Evolutionary conservation across 2,888 invertebrate genomes (phyloP).

Genomic region (Strigamia maritima): DNA sequence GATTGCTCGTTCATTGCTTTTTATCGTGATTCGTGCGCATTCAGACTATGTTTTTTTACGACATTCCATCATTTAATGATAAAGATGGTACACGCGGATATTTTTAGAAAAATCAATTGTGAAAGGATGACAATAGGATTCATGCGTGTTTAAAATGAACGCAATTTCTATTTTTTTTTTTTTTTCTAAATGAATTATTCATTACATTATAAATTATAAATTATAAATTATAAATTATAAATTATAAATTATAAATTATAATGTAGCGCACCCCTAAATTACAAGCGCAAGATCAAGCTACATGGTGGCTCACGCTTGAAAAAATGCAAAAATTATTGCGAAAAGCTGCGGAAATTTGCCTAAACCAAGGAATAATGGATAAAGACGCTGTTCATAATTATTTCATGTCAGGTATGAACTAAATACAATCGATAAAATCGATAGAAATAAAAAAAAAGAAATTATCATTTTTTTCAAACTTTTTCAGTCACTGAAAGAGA

Average conservation of each 20-base stretch:
- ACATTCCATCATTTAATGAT: not conserved
- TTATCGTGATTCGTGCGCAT: not conserved
- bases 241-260: not conserved
- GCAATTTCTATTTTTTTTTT: not conserved
- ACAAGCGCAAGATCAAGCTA: slow-evolving; percentile 92
- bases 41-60: not conserved
- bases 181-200: not conserved
- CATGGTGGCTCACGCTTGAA: slow-evolving; percentile 96
- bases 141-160: not conserved
- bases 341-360: slow-evolving; percentile 84
- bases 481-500: slow-evolving; percentile 94
- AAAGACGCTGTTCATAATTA: slow-evolving; percentile 95
- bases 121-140: not conserved
- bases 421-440: not conserved
- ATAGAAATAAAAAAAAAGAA: too few relatives aligned
- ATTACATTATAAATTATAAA: too few relatives aligned
- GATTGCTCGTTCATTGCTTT: not conserved
- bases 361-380: slow-evolving; percentile 77
- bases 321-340: slow-evolving; percentile 93
- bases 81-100: not conserved
- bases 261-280: slow-evolving; percentile 81
- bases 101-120: not conserved
- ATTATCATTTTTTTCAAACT: too few relatives aligned
- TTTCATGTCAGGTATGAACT: slow-evolving; percentile 88
- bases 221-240: too few relatives aligned